Base-by-base conservation (phyloP, 2,888 invertebrate genomes). In the Eupelmus urozonus region DNA sequence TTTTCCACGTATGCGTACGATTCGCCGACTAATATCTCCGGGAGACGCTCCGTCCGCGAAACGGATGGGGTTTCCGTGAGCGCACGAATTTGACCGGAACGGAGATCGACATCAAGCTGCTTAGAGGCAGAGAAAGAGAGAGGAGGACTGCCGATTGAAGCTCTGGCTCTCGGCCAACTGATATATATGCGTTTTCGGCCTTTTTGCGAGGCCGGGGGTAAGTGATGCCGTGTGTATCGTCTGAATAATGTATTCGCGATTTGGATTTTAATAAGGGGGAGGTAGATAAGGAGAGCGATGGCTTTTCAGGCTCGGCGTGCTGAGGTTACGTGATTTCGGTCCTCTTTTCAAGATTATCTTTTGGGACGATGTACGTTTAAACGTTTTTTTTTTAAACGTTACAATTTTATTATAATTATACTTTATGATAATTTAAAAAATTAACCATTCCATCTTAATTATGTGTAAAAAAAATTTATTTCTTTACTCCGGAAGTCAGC, bases 21-120 rank as follows among this genome's bases (percentile, higher is more conserved):
- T n/a, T n/a, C 20, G 65, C 49, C 5, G 51, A 51, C 18, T 25
- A 9, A 23, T 42, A 42, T 63, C 42, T 42, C 23, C 42, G n/a
- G 29, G 59, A 59, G 9, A 16, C 29, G n/a, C 9, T 16, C 16
- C 45, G 16, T 9, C 45, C 34, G 29, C 16, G n/a, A 29, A 18
- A 20, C 16, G 53, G 2, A 13, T 49, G 67, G 74, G 74, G 67
- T 66, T 75, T 67, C 73, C 40, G 34, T 16, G 45, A 13, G 45
- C 13, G 45, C 16, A 45, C 13, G 69, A 53, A 53, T 62, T 53
- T 51, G 76, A 51, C 62, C 69, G 40, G 59, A 65, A 16, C 2
- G 49, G 42, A 49, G 63, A 75, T 71, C 51, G 69, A 74, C 75
- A 72, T 76, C 76, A 79, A 79, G 79, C 79, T 79, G 79, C 79